These are phyloP conservation scores for Oscheius sp. DNA, from an alignment of 1,140 invertebrate species.

Conservation along the genomic window DNA sequence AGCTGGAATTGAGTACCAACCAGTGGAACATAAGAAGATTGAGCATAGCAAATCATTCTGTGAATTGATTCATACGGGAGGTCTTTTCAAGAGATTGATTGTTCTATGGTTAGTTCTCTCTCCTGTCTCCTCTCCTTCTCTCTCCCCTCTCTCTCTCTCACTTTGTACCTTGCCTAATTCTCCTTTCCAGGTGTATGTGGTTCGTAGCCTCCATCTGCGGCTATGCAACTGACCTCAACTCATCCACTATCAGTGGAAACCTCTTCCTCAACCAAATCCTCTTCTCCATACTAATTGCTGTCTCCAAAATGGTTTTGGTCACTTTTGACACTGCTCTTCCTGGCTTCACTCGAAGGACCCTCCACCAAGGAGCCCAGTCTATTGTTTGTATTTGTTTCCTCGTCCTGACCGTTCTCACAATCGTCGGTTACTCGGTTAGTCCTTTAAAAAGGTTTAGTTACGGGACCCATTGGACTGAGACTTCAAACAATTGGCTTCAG, in stretches of 20 bases:
- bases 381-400: conserved; percentile 56
- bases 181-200: conserved; percentile 50
- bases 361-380: conserved; percentile 53
- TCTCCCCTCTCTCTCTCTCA: no score
- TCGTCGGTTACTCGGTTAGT: conserved; percentile 43
- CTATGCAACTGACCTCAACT: conserved; percentile 59
- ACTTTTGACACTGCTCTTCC: conserved; percentile 31
- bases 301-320: conserved; percentile 52
- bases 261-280: conserved; percentile 58
- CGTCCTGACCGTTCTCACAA: conserved; percentile 48
- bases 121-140: no score
- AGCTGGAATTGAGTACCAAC: conserved; percentile 48
- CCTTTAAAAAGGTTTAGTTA: not conserved
- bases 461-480: not conserved
- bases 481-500: conserved; percentile 8
- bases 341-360: conserved; percentile 51
- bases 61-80: conserved; percentile 27
- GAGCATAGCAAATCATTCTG: conserved; percentile 23
- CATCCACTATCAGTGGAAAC: conserved; percentile 53
- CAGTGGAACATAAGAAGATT: conserved; percentile 45
- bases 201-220: conserved; percentile 58
- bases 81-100: conserved; percentile 30
- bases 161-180: no score
- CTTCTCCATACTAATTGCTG: conserved; percentile 56
- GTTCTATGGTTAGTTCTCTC: no score